Conservation (phyloP, 2,113 vertebrate genomes). For the Sturnus vulgaris region DNA sequence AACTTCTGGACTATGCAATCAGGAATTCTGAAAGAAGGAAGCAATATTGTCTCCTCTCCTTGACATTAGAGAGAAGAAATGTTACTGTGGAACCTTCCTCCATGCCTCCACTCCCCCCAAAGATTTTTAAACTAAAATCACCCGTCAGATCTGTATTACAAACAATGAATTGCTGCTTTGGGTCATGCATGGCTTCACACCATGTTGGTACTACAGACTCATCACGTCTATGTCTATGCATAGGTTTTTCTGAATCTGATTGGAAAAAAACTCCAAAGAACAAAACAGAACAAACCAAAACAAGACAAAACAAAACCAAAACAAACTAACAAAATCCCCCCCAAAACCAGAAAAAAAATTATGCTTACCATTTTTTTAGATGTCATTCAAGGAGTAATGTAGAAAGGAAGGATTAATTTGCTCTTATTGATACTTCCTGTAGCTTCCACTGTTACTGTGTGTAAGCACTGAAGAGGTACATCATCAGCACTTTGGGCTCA, state of each 20-base stretch:
- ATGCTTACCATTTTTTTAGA: background rate
- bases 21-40: background rate
- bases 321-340: background rate
- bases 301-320: background rate
- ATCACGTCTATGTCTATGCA: background rate
- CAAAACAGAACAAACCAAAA: background rate
- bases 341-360: background rate
- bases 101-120: fast-evolving
- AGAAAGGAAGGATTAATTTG: background rate
- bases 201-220: background rate
- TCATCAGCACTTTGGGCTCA: background rate
- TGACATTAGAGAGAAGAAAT: background rate
- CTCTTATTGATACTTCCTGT: background rate
- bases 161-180: background rate
- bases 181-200: background rate
- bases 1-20: background rate
- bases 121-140: background rate
- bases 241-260: background rate
- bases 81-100: background rate
- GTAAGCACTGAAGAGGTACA: background rate
- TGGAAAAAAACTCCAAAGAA: background rate
- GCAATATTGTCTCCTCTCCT: background rate
- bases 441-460: background rate
- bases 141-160: background rate
- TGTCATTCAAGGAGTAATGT: background rate